Evolutionary conservation across 2,113 vertebrate species (phyloP).

Genomic region (Burhinus bistriatus): DNA sequence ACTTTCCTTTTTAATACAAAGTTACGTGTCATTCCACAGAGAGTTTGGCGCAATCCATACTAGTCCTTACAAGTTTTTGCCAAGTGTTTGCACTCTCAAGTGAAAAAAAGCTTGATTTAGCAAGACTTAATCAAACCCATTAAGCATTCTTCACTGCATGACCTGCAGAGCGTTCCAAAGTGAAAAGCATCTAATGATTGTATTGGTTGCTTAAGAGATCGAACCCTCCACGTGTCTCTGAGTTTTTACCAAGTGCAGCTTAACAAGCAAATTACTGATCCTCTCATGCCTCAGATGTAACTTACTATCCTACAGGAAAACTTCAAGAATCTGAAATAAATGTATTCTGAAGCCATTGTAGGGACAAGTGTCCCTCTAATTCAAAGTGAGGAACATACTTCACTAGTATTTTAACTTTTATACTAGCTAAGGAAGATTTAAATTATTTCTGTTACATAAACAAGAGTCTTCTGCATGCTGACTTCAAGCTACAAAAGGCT

Average conservation of each 20-base stretch:
- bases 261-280: neutral
- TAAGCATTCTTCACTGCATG: neutral
- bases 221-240: neutral
- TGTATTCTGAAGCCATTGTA: neutral
- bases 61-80: neutral
- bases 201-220: neutral
- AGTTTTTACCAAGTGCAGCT: neutral
- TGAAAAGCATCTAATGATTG: neutral
- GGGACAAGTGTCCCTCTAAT: accelerated
- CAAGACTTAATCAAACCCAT: neutral
- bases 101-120: neutral
- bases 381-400: neutral
- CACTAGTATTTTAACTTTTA: neutral
- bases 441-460: neutral
- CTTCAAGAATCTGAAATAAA: neutral
- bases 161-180: neutral
- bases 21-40: neutral
- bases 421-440: neutral
- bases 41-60: accelerated
- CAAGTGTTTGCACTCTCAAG: neutral
- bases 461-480: neutral
- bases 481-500: neutral
- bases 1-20: neutral
- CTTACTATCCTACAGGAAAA: accelerated
- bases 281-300: neutral